Conservation (phyloP, 2,797 vertebrate genomes). For the Thalassophryne amazonica region DNA sequence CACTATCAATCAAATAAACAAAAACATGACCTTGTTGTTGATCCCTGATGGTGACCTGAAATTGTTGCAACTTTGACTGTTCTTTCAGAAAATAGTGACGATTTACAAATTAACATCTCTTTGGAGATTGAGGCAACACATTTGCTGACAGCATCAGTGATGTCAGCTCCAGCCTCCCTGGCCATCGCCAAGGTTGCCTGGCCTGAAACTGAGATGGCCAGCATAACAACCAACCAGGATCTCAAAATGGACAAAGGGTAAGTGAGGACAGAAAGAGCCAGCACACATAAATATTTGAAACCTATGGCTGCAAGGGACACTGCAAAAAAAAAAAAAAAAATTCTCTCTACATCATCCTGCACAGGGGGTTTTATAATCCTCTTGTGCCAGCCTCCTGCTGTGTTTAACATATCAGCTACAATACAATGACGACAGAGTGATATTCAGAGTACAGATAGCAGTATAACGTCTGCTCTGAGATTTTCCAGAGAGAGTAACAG, state of each 20-base stretch:
- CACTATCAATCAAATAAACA: no score
- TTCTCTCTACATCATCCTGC: no score
- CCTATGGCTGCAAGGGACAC: no score
- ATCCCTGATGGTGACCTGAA: no score
- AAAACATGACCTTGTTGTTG: no score
- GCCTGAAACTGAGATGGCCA: conserved; percentile 83
- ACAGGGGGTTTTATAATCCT: no score
- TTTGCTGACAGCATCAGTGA: conserved; percentile 84
- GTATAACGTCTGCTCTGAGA: neutral
- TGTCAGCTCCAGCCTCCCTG: conserved; percentile 87
- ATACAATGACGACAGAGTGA: neutral
- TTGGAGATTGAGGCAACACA: conserved; percentile 82
- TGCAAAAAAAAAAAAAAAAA: no score
- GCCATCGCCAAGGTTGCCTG: conserved; percentile 85
- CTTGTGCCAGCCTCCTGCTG: no score
- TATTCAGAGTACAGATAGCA: neutral
- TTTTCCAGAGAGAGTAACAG: conserved; percentile 75
- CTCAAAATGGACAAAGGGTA: conserved; percentile 77
- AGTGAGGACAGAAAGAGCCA: conserved; percentile 16
- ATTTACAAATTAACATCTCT: no score
- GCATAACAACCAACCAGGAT: conserved; percentile 40
- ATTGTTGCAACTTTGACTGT: no score
- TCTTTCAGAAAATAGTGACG: no score
- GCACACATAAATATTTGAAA: neutral
- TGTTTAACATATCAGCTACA: neutral